phyloP scores from a whole-genome alignment of 1,140 invertebrate species.

The Apocrypta bakeri region DNA sequence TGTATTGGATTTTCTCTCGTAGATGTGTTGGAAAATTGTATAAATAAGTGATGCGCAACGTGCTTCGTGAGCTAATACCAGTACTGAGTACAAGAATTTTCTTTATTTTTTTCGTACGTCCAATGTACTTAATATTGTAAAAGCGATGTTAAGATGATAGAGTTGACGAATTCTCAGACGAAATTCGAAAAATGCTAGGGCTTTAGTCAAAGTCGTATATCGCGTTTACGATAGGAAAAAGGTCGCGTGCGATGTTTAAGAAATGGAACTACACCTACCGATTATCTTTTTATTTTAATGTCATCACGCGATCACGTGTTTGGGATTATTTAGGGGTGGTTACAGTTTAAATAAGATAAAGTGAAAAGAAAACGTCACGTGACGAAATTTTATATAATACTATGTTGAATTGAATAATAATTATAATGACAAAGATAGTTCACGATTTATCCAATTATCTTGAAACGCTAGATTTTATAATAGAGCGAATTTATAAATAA shows the following conservation, averaged over 20 bases:
- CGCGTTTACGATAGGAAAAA: no score
- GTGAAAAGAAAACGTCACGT: background rate
- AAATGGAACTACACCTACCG: background rate
- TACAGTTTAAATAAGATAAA: background rate
- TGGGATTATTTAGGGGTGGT: background rate
- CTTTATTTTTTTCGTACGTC: no score
- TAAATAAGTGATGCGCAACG: no score
- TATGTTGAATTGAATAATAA: background rate
- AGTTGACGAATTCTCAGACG: background rate
- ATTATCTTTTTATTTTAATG: constrained; percentile 22
- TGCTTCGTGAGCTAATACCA: no score
- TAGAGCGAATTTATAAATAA: no score
- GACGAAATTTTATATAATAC: background rate
- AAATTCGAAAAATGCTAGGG: constrained; percentile 1
- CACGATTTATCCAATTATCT: no score
- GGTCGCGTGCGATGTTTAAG: background rate
- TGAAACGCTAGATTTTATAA: no score
- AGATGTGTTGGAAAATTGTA: no score
- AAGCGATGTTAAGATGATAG: background rate
- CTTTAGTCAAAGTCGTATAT: background rate
- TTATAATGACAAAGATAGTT: background rate
- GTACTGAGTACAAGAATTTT: no score
- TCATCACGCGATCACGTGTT: constrained; percentile 32
- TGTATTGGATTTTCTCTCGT: no score
- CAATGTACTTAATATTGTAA: background rate